These are phyloP conservation scores for Syngnathus acus DNA, from an alignment of 2,797 vertebrate species.

Conservation along the genomic window DNA sequence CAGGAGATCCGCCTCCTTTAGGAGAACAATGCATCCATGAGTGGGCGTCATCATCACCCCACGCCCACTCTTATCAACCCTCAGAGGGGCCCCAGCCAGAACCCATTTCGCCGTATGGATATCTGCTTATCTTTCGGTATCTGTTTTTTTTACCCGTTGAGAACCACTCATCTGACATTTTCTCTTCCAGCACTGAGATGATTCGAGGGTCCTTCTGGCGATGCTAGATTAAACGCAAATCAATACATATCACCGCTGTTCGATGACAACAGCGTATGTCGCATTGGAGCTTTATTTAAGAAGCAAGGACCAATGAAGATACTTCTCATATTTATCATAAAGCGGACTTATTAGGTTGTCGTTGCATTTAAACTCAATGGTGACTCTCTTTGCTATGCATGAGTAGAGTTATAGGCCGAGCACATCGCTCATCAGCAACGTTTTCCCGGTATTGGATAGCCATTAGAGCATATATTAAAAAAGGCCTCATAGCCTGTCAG, in stretches of 20 bases:
- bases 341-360: no score
- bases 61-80: slow-evolving; percentile 69
- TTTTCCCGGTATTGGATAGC: slow-evolving; percentile 68
- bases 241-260: slow-evolving; percentile 36
- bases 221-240: slow-evolving; percentile 59
- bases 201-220: slow-evolving; percentile 51
- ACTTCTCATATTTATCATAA: no score
- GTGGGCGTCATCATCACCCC: slow-evolving; percentile 70
- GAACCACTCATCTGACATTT: slow-evolving; percentile 37
- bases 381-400: slow-evolving; percentile 24
- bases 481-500: slow-evolving; percentile 64
- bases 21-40: slow-evolving; percentile 69
- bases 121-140: slow-evolving; percentile 64
- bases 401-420: slow-evolving; percentile 49
- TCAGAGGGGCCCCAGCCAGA: slow-evolving; percentile 50
- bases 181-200: slow-evolving; percentile 40
- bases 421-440: slow-evolving; percentile 58
- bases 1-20: slow-evolving; percentile 66
- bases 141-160: slow-evolving; percentile 43
- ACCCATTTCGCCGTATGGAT: slow-evolving; percentile 39
- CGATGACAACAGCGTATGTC: not conserved
- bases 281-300: not conserved
- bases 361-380: slow-evolving; percentile 13
- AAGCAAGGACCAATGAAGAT: not conserved
- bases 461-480: slow-evolving; percentile 69